Conservation (phyloP, 2,113 vertebrate species). For the Xenopus borealis region DNA sequence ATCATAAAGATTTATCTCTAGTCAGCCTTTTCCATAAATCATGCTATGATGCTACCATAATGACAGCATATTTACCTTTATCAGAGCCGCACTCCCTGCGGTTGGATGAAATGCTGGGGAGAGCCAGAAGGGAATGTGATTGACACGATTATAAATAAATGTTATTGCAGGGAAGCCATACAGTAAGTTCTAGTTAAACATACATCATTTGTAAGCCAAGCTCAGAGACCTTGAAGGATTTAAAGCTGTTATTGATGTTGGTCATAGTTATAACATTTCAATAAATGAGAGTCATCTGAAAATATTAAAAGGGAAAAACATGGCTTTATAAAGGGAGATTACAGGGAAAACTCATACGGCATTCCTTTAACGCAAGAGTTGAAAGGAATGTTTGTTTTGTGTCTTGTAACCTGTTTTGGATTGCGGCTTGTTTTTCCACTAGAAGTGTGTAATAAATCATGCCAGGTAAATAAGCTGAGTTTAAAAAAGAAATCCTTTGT, state of each 20-base stretch:
- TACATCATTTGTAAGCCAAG: constrained; percentile 20
- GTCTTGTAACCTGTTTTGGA: too few species aligned
- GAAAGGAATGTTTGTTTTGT: too few species aligned
- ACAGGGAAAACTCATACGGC: neutral
- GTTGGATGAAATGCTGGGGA: constrained; percentile 12
- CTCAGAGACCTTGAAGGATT: constrained; percentile 12
- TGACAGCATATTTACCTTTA: constrained; percentile 17
- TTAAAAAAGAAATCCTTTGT: too few species aligned
- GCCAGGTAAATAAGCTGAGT: too few species aligned
- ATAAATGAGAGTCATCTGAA: neutral
- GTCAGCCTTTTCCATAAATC: constrained; percentile 38
- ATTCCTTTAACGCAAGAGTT: too few species aligned
- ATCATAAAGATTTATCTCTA: constrained; percentile 41
- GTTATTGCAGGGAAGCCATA: constrained; percentile 31
- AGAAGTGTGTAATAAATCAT: too few species aligned
- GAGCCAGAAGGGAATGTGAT: constrained; percentile 9
- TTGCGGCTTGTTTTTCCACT: too few species aligned
- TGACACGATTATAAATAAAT: constrained; percentile 34
- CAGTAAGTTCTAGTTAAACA: constrained; percentile 27
- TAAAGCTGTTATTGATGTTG: constrained; percentile 12
- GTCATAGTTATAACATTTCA: neutral
- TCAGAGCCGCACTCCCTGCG: constrained; percentile 21
- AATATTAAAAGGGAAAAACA: neutral
- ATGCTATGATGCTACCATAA: constrained; percentile 34
- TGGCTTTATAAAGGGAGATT: neutral